These are phyloP conservation scores for Lasiommata megera DNA, from an alignment of 2,888 invertebrate genomes.

Conservation along the genomic window DNA sequence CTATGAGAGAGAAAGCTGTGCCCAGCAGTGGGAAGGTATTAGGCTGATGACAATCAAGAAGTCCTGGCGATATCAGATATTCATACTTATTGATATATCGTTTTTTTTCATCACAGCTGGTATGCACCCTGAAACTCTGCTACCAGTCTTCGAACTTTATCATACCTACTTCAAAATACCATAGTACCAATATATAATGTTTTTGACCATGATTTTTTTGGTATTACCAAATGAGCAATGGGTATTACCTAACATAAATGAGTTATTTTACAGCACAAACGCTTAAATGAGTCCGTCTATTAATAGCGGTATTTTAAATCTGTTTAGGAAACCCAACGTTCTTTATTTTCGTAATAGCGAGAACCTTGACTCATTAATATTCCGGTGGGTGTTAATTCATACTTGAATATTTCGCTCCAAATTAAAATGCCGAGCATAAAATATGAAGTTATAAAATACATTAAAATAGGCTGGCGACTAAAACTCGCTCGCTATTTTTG, in stretches of 20 bases:
- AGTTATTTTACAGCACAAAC: not conserved
- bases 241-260: too few relatives aligned
- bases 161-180: not conserved
- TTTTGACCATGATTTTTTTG: not conserved
- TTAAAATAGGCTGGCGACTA: slow-evolving; percentile 1
- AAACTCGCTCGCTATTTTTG: too few relatives aligned
- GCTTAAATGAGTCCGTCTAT: not conserved
- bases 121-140: too few relatives aligned
- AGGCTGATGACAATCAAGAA: too few relatives aligned
- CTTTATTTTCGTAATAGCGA: not conserved
- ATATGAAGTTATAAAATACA: slow-evolving; percentile 9
- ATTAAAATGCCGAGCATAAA: slow-evolving; percentile 15
- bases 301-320: not conserved
- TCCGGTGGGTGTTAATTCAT: slow-evolving; percentile 51
- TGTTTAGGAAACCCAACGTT: not conserved
- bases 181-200: not conserved
- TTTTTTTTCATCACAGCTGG: too few relatives aligned
- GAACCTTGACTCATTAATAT: slow-evolving; percentile 71
- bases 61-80: too few relatives aligned
- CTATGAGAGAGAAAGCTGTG: too few relatives aligned
- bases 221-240: not conserved
- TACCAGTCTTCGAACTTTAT: too few relatives aligned
- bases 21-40: too few relatives aligned
- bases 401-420: slow-evolving; percentile 42
- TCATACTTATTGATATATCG: too few relatives aligned